Evolutionary conservation across 2,113 vertebrate genomes (phyloP).

Genomic region (Hypanus sabinus): DNA sequence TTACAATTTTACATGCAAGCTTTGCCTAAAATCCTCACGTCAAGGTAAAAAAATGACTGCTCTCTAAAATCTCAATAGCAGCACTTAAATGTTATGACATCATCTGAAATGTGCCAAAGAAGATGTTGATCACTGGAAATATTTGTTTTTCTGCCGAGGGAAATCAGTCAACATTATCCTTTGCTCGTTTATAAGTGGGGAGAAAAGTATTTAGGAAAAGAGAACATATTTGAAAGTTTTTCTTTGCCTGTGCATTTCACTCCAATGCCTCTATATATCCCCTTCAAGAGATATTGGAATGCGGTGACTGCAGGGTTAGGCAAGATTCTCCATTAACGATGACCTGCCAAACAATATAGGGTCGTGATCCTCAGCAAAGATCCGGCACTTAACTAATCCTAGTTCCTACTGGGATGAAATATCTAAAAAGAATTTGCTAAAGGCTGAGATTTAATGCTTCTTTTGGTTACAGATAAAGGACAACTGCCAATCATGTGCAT

Average conservation of each 20-base stretch:
- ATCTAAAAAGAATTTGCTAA: constrained; percentile 56
- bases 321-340: constrained; percentile 59
- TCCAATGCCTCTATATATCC: neutral
- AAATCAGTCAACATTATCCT: neutral
- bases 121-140: neutral
- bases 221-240: constrained; percentile 35
- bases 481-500: constrained; percentile 53
- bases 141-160: too few relatives aligned
- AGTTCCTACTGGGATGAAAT: constrained; percentile 47
- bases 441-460: constrained; percentile 51
- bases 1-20: neutral
- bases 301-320: constrained; percentile 57
- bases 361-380: constrained; percentile 47
- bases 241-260: constrained; percentile 41
- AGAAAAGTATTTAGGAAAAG: neutral
- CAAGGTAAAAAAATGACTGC: neutral
- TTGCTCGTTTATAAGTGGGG: neutral
- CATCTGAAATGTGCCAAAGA: neutral
- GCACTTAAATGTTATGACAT: neutral
- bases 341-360: constrained; percentile 57
- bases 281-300: constrained; percentile 53
- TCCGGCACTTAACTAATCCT: constrained; percentile 51
- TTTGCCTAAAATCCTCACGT: neutral
- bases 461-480: constrained; percentile 55
- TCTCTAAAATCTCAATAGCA: neutral